Evolutionary conservation across 2,113 vertebrate species (phyloP), one percentile per base, ranked within the genome.

Genomic region (Sturnira hondurensis): DNA sequence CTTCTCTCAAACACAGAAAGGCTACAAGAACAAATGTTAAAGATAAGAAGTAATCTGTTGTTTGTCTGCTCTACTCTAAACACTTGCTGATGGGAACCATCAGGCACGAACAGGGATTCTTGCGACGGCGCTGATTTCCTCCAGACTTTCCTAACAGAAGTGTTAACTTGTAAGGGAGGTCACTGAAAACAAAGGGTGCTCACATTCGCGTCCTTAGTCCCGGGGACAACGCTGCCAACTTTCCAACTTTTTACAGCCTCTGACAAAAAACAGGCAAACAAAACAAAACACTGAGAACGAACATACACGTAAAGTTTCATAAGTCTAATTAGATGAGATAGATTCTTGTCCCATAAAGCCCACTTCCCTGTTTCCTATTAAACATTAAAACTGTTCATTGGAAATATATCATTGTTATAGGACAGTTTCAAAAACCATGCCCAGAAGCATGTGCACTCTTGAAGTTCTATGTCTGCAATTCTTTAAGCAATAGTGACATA

Each of bases 341-440:
- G 52, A 52, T 15, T 83, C 26, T 68, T 87, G 45, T 93, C 52
- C 61, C 76, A 85, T 82, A 93, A 95, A 97, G 63, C 28, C 43
- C 95, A 68, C 88, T 94, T 68, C 6, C 22, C 81, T 85, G 58
- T 82, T 96, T 96, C 41, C 33, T 88, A 83, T 74, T 94, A 96
- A 71, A 94, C 38, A 68, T 56, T 77, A 85, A 96, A 94, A 92
- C 78, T 77, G 47, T 19, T 96, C 58, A 82, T 92, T 96, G 96
- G 20, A 93, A 87, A 87, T 87, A 43, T 50, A 71, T 88, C 65
- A 94, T 96, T 94, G 96, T 93, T 84, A 82, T 77, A 67, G 56
- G 58, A 84, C 7, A 87, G 52, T 78, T 95, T 91, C 33, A 19
- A 91, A 86, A 92, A 58, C 36, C 77, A 93, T 81, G 58, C 19